phyloP scores from a whole-genome alignment of 2,888 invertebrate genomes.

The Oxytorus armatus region DNA sequence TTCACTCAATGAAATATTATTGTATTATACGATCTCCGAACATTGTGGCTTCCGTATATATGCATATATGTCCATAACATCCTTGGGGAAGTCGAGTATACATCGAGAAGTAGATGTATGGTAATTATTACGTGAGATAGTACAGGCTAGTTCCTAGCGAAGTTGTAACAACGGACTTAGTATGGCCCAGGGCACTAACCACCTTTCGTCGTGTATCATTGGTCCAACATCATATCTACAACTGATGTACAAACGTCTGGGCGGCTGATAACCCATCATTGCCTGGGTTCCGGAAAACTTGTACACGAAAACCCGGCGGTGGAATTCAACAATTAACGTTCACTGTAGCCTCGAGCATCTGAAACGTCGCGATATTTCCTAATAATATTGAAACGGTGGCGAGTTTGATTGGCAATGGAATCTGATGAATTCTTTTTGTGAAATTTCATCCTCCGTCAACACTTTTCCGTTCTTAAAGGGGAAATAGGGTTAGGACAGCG shows the following conservation, averaged over 20 bases:
- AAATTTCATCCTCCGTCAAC: background rate
- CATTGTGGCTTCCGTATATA: slow-evolving; percentile 6
- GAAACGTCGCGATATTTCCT: slow-evolving; percentile 49
- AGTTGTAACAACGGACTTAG: slow-evolving; percentile 78
- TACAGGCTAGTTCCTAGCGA: slow-evolving; percentile 69
- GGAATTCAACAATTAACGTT: slow-evolving; percentile 67
- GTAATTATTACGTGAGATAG: slow-evolving; percentile 76
- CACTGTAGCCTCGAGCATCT: slow-evolving; percentile 39
- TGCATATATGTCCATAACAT: slow-evolving; percentile 10
- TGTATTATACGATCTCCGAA: slow-evolving; percentile 35
- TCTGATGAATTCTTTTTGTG: background rate
- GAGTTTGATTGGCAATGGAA: slow-evolving; percentile 24
- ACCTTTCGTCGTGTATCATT: slow-evolving; percentile 79
- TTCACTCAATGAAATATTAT: slow-evolving; percentile 29
- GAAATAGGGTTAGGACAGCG: too few species aligned
- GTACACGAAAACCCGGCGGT: slow-evolving; percentile 73
- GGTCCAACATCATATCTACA: slow-evolving; percentile 71
- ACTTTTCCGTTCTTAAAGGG: too few species aligned
- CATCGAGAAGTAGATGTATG: slow-evolving; percentile 75
- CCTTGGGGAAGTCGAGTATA: slow-evolving; percentile 29
- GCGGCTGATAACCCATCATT: slow-evolving; percentile 7
- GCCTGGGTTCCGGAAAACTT: slow-evolving; percentile 69
- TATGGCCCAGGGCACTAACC: slow-evolving; percentile 78
- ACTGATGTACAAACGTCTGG: slow-evolving; percentile 66
- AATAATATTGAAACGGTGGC: slow-evolving; percentile 2